Percentiles rank a stretch among this genome's conserved stretches.
Evolutionary conservation across 2,797 vertebrate genomes (phyloP).

Genomic region (Sebastes vulpes): DNA sequence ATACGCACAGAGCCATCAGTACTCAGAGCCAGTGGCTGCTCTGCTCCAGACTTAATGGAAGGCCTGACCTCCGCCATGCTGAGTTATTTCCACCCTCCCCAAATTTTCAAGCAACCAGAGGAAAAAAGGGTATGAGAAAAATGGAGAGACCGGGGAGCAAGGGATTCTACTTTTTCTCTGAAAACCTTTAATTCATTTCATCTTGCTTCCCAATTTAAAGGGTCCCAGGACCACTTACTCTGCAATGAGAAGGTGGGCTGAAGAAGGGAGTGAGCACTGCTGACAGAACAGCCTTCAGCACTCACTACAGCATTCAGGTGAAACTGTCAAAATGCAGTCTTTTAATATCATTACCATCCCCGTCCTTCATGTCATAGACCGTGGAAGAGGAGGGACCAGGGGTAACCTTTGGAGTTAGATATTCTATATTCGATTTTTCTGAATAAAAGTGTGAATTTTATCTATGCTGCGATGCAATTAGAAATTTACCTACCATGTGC

Average conservation of each 20-base stretch:
- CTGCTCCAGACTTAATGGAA: constrained; percentile 81
- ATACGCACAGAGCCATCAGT: constrained; percentile 61
- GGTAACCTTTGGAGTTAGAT: too few relatives aligned
- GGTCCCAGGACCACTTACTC: constrained; percentile 56
- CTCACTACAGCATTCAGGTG: constrained; percentile 21
- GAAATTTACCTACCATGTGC: background rate
- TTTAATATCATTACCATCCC: constrained; percentile 14
- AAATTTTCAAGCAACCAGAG: constrained; percentile 68
- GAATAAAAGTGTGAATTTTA: background rate
- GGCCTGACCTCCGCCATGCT: constrained; percentile 80
- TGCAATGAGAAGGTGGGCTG: constrained; percentile 54
- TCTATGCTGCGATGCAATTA: background rate
- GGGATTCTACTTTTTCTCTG: constrained; percentile 56
- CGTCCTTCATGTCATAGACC: background rate
- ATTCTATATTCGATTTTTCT: background rate
- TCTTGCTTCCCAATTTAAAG: constrained; percentile 67
- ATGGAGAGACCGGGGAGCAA: constrained; percentile 44
- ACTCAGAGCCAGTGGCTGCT: constrained; percentile 70
- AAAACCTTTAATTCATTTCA: constrained; percentile 72
- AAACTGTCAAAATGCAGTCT: constrained; percentile 25
- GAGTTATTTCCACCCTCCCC: constrained; percentile 78
- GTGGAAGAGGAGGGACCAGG: background rate
- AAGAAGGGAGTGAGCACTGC: constrained; percentile 35
- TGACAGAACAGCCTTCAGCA: constrained; percentile 42
- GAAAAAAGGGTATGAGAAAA: constrained; percentile 51